Base-by-base conservation (phyloP, 2,797 vertebrate genomes). In the Lutjanus campechanus region DNA sequence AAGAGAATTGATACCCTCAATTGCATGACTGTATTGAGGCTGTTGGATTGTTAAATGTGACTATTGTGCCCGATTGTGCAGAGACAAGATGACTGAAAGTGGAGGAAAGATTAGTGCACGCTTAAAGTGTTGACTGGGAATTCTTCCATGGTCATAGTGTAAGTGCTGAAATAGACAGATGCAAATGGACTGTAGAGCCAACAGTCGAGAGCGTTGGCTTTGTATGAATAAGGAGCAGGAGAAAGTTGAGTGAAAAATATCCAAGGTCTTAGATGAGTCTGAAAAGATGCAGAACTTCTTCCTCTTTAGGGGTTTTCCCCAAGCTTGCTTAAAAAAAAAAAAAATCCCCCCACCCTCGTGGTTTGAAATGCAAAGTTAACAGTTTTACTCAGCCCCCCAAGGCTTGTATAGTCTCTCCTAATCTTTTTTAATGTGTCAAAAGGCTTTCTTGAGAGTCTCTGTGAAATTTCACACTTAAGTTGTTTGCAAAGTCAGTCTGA, bases 341-440 rank as follows among this genome's bases (percentile, higher is more conserved):
- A 49, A 76, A 68, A 68, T 69, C 76, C 85, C 83, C 88, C 87
- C 85, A 84, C 89, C 86, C 89, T 84, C 4, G 76, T 88, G 91
- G 92, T 90, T 94, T 94, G 88, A 93, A 95, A 94, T 95, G 95
- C 95, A 95, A 94, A 95, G 92, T 95, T 93, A 94, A 94, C 93
- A 95, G 93, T 95, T 95, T 95, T 93, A 82, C 84, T 90, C 78
- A 76, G 82, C 84, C 91, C 93, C 93, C 83, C 85, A 82, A 94
- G 95, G 93, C 91, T 85, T 88, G 90, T 91, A 91, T 90, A 94
- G 93, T 95, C 90, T 91, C 90, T 95, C 94, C 92, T 95, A 95
- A 95, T 95, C 94, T 95, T 91, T 93, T 95, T 92, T 94, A 94
- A 95, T 93, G 93, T 95, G 94, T 95, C 94, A 94, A 93, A 95